phyloP scores from a whole-genome alignment of 2,888 invertebrate species.

The Epicampocera succincta region DNA sequence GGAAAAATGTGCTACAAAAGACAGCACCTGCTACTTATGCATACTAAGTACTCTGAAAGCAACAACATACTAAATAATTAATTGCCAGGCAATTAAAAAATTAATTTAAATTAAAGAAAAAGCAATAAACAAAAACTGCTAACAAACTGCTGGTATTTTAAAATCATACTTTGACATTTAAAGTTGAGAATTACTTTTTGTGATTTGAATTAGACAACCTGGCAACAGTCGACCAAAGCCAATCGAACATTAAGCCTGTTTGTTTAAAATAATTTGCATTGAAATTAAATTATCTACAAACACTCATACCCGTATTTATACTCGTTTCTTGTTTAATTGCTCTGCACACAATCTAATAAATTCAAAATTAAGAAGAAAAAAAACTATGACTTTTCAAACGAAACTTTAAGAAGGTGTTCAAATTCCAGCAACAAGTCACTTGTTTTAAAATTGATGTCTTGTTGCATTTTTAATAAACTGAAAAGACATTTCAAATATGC shows the following conservation, averaged over 20 bases:
- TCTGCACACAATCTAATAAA: conserved; percentile 10
- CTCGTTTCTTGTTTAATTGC: conserved; percentile 24
- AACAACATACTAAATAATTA: conserved; percentile 5
- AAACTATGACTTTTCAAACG: neutral
- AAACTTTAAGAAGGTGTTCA: conserved; percentile 26
- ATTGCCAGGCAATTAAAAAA: conserved; percentile 29
- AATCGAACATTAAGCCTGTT: conserved; percentile 22
- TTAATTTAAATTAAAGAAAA: conserved; percentile 10
- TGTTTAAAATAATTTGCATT: conserved; percentile 54
- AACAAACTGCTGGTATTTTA: conserved; percentile 24
- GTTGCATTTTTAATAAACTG: conserved; percentile 2
- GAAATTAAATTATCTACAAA: conserved; percentile 37
- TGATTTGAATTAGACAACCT: conserved; percentile 39
- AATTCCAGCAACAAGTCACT: conserved; percentile 21
- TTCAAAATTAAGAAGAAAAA: neutral
- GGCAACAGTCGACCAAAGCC: conserved; percentile 40
- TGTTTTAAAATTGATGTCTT: conserved; percentile 17
- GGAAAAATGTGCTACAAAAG: conserved; percentile 59
- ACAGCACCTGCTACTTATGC: neutral
- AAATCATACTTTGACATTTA: conserved; percentile 67
- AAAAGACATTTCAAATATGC: neutral
- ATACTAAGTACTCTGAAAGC: conserved; percentile 12
- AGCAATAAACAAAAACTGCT: neutral
- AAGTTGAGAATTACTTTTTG: conserved; percentile 12
- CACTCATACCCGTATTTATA: neutral